Percentiles rank a stretch among this genome's conserved stretches.
Evolutionary conservation across 1,140 invertebrate genomes (phyloP).

Genomic region (Drosophila carrolli): DNA sequence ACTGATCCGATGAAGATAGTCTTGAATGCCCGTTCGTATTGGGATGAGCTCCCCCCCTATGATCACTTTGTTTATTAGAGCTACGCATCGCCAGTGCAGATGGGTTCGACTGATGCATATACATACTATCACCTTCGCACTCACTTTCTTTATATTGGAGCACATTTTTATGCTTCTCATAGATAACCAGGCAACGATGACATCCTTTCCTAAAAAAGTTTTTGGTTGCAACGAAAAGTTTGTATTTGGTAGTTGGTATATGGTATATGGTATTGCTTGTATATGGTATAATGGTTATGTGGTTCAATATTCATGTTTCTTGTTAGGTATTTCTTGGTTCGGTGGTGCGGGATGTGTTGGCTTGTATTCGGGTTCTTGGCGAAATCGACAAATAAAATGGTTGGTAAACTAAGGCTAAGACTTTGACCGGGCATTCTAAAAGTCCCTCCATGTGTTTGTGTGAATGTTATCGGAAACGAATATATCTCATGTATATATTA

Average conservation of each 20-base stretch:
- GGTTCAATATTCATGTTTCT: constrained; percentile 19
- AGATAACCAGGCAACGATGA: constrained; percentile 95
- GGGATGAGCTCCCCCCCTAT: constrained; percentile 85
- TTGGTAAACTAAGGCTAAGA: constrained; percentile 43
- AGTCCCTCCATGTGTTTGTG: constrained; percentile 23
- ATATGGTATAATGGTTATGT: constrained; percentile 32
- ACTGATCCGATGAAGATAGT: constrained; percentile 85
- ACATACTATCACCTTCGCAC: constrained; percentile 87
- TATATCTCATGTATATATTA: constrained; percentile 18
- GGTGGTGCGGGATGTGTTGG: constrained; percentile 30
- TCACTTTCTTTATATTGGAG: constrained; percentile 98
- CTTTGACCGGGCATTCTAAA: constrained; percentile 35
- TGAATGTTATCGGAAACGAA: constrained; percentile 18
- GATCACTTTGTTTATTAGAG: constrained; percentile 84
- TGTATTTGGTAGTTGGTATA: constrained; percentile 43
- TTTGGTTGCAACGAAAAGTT: constrained; percentile 78
- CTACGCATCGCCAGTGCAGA: constrained; percentile 85
- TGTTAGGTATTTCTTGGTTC: constrained; percentile 27
- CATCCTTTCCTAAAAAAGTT: constrained; percentile 86
- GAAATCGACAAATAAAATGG: constrained; percentile 34
- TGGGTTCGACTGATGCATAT: constrained; percentile 85
- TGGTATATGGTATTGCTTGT: constrained; percentile 32
- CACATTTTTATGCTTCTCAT: constrained; percentile 96
- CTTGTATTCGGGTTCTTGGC: constrained; percentile 42
- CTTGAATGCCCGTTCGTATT: constrained; percentile 85